Conservation (phyloP, 2,888 invertebrate species). For the Galerucella calmariensis region DNA sequence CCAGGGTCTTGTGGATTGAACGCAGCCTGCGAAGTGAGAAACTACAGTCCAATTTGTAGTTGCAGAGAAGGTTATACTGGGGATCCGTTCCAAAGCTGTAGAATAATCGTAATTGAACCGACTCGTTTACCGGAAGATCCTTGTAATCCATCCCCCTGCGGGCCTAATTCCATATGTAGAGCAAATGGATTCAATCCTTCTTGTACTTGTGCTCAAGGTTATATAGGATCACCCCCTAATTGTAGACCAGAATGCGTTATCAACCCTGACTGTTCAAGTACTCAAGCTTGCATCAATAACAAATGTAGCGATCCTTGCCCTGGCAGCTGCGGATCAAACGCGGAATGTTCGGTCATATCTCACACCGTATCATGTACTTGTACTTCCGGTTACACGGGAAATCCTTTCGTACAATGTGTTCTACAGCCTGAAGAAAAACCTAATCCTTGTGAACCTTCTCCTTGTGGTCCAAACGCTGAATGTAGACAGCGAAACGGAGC, state of each 20-base stretch:
- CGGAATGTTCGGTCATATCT: slow-evolving; percentile 82
- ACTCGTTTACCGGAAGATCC: slow-evolving; percentile 67
- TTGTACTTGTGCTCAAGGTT: slow-evolving; percentile 81
- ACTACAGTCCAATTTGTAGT: slow-evolving; percentile 69
- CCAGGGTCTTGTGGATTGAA: slow-evolving; percentile 68
- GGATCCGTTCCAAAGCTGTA: slow-evolving; percentile 83
- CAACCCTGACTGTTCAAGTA: slow-evolving; percentile 82
- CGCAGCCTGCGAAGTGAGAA: slow-evolving; percentile 68
- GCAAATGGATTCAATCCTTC: slow-evolving; percentile 74
- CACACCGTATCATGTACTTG: slow-evolving; percentile 87
- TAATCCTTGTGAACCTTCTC: slow-evolving; percentile 86
- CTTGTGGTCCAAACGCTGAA: slow-evolving; percentile 87
- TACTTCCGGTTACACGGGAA: slow-evolving; percentile 79
- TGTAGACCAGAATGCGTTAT: slow-evolving; percentile 87
- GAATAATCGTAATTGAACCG: slow-evolving; percentile 67
- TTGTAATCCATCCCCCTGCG: slow-evolving; percentile 84
- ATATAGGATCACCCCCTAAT: slow-evolving; percentile 82
- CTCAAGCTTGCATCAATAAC: slow-evolving; percentile 82
- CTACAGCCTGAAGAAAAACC: slow-evolving; percentile 69
- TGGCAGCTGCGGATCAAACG: slow-evolving; percentile 82
- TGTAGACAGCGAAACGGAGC: slow-evolving; percentile 82
- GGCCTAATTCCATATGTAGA: slow-evolving; percentile 81
- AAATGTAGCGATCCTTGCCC: slow-evolving; percentile 86
- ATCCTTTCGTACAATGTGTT: slow-evolving; percentile 84
- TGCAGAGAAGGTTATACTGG: slow-evolving; percentile 73